Percentiles rank a stretch among this genome's conserved stretches.
These are phyloP conservation scores for Drosophila meridiana DNA, from an alignment of 2,888 invertebrate genomes.

Conservation along the genomic window DNA sequence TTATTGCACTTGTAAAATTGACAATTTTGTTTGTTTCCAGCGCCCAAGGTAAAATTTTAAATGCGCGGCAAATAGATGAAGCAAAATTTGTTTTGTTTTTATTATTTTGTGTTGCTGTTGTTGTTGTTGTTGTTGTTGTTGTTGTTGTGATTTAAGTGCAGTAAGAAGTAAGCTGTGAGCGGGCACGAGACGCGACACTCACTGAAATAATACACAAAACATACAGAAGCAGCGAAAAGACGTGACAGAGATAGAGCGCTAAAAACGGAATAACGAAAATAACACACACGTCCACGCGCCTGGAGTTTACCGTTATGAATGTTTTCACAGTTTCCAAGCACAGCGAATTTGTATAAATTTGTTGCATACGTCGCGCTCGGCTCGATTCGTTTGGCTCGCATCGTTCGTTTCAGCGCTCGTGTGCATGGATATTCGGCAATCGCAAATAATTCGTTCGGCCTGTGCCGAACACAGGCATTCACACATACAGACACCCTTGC, in stretches of 20 bases:
- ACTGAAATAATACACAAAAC: slow-evolving; percentile 65
- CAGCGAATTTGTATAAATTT: slow-evolving; percentile 69
- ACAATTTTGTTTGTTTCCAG: slow-evolving; percentile 46
- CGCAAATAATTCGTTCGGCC: slow-evolving; percentile 23
- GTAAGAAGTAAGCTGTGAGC: slow-evolving; percentile 46
- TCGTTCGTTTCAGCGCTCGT: slow-evolving; percentile 38
- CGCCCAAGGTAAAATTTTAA: slow-evolving; percentile 51
- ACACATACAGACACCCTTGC: not conserved
- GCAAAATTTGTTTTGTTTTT: not conserved
- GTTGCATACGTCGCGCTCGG: slow-evolving; percentile 50
- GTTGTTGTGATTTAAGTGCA: slow-evolving; percentile 24
- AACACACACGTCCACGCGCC: slow-evolving; percentile 61
- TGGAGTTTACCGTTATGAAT: slow-evolving; percentile 76
- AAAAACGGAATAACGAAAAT: slow-evolving; percentile 24
- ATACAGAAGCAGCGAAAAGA: slow-evolving; percentile 65
- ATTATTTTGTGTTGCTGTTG: not conserved
- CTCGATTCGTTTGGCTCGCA: not conserved
- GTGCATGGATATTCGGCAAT: slow-evolving; percentile 45
- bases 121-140: slow-evolving; percentile 20
- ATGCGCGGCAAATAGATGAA: slow-evolving; percentile 45
- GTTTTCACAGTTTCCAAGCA: slow-evolving; percentile 65
- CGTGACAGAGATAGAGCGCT: slow-evolving; percentile 56
- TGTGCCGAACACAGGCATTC: slow-evolving; percentile 11
- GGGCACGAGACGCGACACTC: slow-evolving; percentile 42
- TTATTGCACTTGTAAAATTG: slow-evolving; percentile 43